Conservation (phyloP, 2,797 vertebrate genomes). For the Gephyroberyx darwinii region DNA sequence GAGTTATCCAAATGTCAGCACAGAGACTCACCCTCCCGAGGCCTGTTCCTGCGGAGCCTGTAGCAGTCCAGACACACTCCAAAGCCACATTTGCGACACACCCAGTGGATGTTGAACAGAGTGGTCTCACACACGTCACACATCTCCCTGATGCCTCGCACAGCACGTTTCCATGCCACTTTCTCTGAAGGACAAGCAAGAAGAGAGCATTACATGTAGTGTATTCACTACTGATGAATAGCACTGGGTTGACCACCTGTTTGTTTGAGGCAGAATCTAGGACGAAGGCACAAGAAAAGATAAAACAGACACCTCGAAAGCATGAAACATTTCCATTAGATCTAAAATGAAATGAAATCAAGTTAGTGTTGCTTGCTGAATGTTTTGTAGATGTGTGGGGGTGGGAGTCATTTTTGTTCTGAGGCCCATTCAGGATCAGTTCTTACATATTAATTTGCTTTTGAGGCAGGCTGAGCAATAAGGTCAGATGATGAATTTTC, state of each 20-base stretch:
- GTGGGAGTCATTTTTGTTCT: not conserved
- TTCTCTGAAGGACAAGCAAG: constrained; percentile 84
- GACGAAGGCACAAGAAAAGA: not conserved
- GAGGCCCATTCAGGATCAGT: not conserved
- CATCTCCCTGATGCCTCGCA: constrained; percentile 97
- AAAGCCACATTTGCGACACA: constrained; percentile 98
- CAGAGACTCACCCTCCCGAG: constrained; percentile 86
- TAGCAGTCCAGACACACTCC: constrained; percentile 99
- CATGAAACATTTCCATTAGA: too few species aligned
- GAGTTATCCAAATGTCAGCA: not conserved
- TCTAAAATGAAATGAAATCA: too few species aligned
- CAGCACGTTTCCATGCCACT: constrained; percentile 98
- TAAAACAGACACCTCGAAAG: not conserved
- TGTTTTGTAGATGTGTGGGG: too few species aligned
- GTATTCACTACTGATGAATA: not conserved
- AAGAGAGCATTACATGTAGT: not conserved
- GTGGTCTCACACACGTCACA: constrained; percentile 99
- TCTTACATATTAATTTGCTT: not conserved
- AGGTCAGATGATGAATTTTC: too few species aligned
- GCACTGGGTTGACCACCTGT: not conserved
- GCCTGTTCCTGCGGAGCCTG: constrained; percentile 91
- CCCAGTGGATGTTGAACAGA: constrained; percentile 99
- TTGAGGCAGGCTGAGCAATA: not conserved
- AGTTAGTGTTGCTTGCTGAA: too few species aligned
- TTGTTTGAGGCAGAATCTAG: not conserved